Percentiles rank a stretch among this genome's conserved stretches.
These are phyloP conservation scores for Balanococcus diminutus DNA, from an alignment of 2,888 invertebrate species.

Conservation along the genomic window DNA sequence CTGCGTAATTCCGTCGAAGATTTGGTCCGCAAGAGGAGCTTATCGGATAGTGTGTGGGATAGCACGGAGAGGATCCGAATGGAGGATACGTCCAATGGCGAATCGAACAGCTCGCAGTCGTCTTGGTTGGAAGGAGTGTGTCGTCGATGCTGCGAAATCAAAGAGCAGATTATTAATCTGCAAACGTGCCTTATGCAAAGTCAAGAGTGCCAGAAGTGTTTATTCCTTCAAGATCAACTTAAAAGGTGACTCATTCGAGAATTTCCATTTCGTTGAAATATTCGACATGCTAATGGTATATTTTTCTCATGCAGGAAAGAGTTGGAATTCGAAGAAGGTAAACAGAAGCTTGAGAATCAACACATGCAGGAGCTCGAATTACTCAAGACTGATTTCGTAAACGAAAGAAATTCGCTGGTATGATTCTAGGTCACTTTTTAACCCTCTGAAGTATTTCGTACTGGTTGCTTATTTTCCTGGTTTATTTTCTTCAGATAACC, in stretches of 20 bases:
- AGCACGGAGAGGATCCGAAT: conserved; percentile 41
- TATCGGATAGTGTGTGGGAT: conserved; percentile 47
- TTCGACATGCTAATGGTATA: not conserved
- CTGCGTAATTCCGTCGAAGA: conserved; percentile 57
- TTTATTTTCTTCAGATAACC: not conserved
- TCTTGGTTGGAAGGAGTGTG: conserved; percentile 65
- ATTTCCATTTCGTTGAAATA: not conserved
- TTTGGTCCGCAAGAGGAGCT: conserved; percentile 56
- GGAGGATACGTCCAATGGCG: conserved; percentile 50
- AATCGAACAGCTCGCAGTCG: conserved; percentile 56
- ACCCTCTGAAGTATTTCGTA: not conserved
- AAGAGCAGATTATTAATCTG: conserved; percentile 64
- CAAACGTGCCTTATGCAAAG: conserved; percentile 60
- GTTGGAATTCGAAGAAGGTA: conserved; percentile 60
- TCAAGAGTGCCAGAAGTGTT: conserved; percentile 64
- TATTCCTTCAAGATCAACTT: conserved; percentile 64
- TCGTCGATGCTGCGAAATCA: conserved; percentile 67
- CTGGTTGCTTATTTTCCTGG: not conserved
- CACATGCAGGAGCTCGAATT: conserved; percentile 59
- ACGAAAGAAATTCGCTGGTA: conserved; percentile 59
- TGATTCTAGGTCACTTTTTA: not conserved
- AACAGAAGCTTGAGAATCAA: conserved; percentile 61
- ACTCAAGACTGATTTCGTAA: conserved; percentile 58
- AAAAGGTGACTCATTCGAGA: conserved; percentile 63
- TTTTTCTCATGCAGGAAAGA: conserved; percentile 58